Base-by-base conservation (phyloP, 2,797 vertebrate species). In the Sternotherus odoratus region DNA sequence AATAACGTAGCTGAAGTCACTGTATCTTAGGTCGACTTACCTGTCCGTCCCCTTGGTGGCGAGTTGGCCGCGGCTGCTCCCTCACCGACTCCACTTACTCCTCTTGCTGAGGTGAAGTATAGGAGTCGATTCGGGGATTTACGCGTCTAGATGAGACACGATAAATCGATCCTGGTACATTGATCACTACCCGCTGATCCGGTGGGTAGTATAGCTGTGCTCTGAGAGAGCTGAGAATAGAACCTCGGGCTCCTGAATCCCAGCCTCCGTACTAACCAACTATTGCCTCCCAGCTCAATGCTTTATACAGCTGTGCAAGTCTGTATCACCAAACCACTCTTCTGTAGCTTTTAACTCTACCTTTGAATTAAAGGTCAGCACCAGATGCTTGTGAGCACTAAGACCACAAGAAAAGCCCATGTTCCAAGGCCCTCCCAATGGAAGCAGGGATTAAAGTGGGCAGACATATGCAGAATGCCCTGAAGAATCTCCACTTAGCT, bases 251-350 rank as follows among this genome's bases (percentile, higher is more conserved):
- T 39, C 84, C 82, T 84, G 88, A 2, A 51, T 79, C 79, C 90
- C 82, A 93, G 60, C 66, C 13, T 77, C 75, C 79, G 86, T 94
- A 91, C 79, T 50, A 75, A 92, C n/a, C 75, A 94, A 95, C 28
- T 10, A 63, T 33, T 74, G 69, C 30, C 30, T 79, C 79, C 46
- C 86, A 80, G 63, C 24, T 72, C 69, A 63, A 19, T 87, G 63
- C 86, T 94, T 81, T 83, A 85, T 30, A 75, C 86, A 90, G 92
- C n/a, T 79, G n/a, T 69, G 48, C 43, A 2, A 90, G 77, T 79
- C 83, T 83, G 69, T 51, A 75, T 57, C n/a, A 79, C 78, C 84
- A 92, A 83, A 69, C 69, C 12, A 60, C 28, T 77, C 30, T 89
- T 69, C 24, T 85, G 79, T 43, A 87, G 56, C 77, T 88, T 90